These are phyloP conservation scores for Pongo pygmaeus DNA, from an alignment of 2,113 vertebrate species.

Conservation along the genomic window DNA sequence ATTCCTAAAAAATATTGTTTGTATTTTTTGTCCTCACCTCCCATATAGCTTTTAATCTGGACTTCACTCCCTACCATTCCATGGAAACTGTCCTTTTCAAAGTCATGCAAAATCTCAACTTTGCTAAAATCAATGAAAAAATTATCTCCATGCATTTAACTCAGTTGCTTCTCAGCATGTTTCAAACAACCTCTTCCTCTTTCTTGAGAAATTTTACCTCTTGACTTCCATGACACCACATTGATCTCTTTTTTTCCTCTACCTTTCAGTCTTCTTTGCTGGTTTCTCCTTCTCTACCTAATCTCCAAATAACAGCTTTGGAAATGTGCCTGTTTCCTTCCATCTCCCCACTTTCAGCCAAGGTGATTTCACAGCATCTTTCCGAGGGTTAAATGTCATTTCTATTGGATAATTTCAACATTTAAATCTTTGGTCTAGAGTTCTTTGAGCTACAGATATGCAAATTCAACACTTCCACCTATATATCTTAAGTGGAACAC, in stretches of 20 bases:
- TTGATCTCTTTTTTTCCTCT: not conserved
- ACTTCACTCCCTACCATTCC: not conserved
- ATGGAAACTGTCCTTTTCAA: not conserved
- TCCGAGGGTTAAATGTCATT: not conserved
- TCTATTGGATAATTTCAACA: not conserved
- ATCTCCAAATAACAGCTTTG: not conserved
- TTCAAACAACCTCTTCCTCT: not conserved
- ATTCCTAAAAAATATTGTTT: not conserved
- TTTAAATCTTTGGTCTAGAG: not conserved
- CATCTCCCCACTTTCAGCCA: not conserved
- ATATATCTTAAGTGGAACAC: not conserved
- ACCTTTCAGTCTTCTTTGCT: not conserved
- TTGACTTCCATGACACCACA: not conserved
- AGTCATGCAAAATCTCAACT: not conserved
- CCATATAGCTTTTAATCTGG: not conserved
- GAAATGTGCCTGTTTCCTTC: not conserved
- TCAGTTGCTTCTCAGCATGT: not conserved
- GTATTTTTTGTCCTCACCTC: not conserved
- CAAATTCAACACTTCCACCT: not conserved
- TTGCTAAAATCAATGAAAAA: not conserved
- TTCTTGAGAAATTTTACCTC: not conserved
- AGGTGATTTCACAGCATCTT: not conserved
- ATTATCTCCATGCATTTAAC: not conserved
- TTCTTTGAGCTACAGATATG: not conserved
- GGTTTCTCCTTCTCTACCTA: not conserved